Evolutionary conservation across 2,888 invertebrate genomes (phyloP).

Genomic region (Bedellia somnulentella): DNA sequence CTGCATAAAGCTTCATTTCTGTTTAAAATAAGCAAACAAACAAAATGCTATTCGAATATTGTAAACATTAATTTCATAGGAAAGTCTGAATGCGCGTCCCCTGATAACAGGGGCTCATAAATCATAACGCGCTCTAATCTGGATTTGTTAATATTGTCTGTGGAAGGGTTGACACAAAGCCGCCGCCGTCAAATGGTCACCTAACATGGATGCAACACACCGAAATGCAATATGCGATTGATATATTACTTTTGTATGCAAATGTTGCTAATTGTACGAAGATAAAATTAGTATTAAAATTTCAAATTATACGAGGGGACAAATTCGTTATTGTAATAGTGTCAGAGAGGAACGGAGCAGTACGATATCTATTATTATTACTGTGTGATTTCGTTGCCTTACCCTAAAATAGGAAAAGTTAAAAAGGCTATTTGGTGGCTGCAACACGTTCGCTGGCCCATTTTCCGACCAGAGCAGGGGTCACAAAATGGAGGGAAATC

Average conservation of each 20-base stretch:
- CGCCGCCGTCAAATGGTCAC: constrained; percentile 6
- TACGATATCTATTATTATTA: constrained; percentile 34
- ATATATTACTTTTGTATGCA: constrained; percentile 47
- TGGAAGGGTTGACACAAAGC: constrained; percentile 21
- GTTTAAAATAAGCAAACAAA: no score
- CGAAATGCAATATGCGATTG: constrained; percentile 34
- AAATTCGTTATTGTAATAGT: constrained; percentile 4
- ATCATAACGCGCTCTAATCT: constrained; percentile 39
- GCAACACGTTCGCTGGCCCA: constrained; percentile 35
- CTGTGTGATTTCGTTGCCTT: constrained; percentile 45
- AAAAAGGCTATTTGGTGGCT: constrained; percentile 52
- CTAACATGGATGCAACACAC: constrained; percentile 24
- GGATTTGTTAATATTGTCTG: constrained; percentile 42
- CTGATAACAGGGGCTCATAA: constrained; percentile 36
- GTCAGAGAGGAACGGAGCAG: constrained; percentile 1
- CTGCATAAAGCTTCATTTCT: no score
- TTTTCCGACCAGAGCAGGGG: constrained; percentile 8
- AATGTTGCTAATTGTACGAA: constrained; percentile 51
- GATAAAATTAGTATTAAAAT: constrained; percentile 28
- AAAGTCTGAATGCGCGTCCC: constrained; percentile 10
- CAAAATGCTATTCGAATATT: no score
- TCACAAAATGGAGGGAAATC: constrained; percentile 6
- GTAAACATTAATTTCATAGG: constrained; percentile 3
- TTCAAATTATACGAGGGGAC: constrained; percentile 9
- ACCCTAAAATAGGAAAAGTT: constrained; percentile 58